Base-by-base conservation (phyloP, 2,888 invertebrate genomes). In the Leucoma salicis region DNA sequence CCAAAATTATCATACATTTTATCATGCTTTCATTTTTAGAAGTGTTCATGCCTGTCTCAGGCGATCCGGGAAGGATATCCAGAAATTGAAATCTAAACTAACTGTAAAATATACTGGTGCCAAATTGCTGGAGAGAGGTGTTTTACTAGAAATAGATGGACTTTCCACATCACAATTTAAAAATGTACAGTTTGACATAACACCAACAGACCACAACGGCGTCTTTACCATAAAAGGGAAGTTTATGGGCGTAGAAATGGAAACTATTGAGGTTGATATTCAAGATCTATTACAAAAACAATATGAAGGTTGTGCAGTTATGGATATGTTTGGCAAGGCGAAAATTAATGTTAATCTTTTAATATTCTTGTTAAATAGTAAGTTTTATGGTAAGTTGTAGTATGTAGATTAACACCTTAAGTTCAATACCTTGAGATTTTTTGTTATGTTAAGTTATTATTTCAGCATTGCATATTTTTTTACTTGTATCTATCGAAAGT, bases 261-360 rank as follows among this genome's bases (percentile, higher is more conserved):
- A 95, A 66, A 92, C 92, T 43, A 90, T 94, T 15, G 93, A 94
- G 29, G 80, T 95, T 11, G 92, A 94, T 50, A 93, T 94, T 57
- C 92, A 95, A 86, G 93, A 94, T 66, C 79, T 95, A 24, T 83
- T 95, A 12, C 94, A 95, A 69, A 89, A 94, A 48, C 95, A 95
- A 71, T 95, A 94, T 61, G 94, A 95, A 70, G 95, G 95, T 14
- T 92, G 93, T 31, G 91, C 94, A 15, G 92, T 94, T 14, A 94
- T 94, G 92, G 92, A 94, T 58, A 92, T 95, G 89, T 95, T 94
- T 67, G 94, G 94, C n/a, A 94, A 93, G 74, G 94, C 94, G 14
- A 93, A 93, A 76, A 91, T 95, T 55, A 95, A 95, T 68, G 94
- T 95, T 12, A 95, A 95, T 74, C 90, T 95, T 31, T 86, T 95